Conservation (phyloP, 2,888 invertebrate species). For the Cantharis rustica region DNA sequence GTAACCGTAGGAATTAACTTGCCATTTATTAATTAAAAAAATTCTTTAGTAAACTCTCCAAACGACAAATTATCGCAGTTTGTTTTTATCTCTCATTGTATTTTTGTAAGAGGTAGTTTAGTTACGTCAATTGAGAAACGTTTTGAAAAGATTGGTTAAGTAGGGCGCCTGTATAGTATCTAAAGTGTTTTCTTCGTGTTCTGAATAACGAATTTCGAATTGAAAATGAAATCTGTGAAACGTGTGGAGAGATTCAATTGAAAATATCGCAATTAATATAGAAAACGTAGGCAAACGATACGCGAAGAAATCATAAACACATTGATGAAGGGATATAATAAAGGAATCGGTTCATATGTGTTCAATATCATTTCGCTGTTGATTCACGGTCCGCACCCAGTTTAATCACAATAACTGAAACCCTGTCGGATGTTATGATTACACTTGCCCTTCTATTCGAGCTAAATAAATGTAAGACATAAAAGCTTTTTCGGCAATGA, state of each 20-base stretch:
- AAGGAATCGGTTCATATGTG: slow-evolving; percentile 18
- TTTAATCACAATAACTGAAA: slow-evolving; percentile 34
- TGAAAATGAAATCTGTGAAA: slow-evolving; percentile 49
- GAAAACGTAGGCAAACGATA: slow-evolving; percentile 24
- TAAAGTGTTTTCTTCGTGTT: slow-evolving; percentile 38
- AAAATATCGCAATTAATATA: slow-evolving; percentile 42
- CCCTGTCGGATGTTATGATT: slow-evolving; percentile 23
- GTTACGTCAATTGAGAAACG: slow-evolving; percentile 3
- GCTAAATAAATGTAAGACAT: slow-evolving; percentile 31
- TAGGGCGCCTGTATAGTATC: slow-evolving; percentile 1
- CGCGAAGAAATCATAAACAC: slow-evolving; percentile 14
- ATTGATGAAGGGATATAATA: slow-evolving; percentile 10
- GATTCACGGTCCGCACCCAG: slow-evolving; percentile 18
- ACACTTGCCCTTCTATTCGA: slow-evolving; percentile 12
- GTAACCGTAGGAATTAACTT: not conserved
- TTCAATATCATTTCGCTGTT: slow-evolving; percentile 9
- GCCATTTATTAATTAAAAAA: not conserved
- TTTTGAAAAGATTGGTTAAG: slow-evolving; percentile 9
- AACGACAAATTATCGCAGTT: not conserved
- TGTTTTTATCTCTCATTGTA: not conserved
- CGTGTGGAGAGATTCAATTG: slow-evolving; percentile 47
- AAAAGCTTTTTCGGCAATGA: slow-evolving; percentile 26
- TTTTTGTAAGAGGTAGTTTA: slow-evolving; percentile 3
- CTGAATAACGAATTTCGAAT: slow-evolving; percentile 44
- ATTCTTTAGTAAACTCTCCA: not conserved